Base-by-base conservation (phyloP, 2,113 vertebrate genomes). In the Craseonycteris thonglongyai region DNA sequence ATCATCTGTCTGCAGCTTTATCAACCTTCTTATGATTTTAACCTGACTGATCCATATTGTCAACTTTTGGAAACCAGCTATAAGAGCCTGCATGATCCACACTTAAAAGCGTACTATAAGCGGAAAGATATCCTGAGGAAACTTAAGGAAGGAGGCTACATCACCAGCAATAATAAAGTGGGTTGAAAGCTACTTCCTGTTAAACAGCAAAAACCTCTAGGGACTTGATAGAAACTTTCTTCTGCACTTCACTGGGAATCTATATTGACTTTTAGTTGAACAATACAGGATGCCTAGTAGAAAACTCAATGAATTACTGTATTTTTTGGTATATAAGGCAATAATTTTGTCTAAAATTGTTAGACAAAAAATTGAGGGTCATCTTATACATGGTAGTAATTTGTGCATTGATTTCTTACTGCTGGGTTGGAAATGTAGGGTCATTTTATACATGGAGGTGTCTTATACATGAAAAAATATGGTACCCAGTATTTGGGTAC, bases 141-240 rank as follows among this genome's bases (percentile, higher is more conserved):
- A 66, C 65, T 97, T 87, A 97, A 78, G 82, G 93, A 94, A 54
- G 81, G 65, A 0, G 94, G 97, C 19, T 90, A 88, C 24, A 75
- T 97, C 92, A 97, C 95, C 21, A 83, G 84, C 51, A 93, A 95
- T 74, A 97, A 97, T 76, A 97, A 97, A 85, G 95, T 98, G 22
- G 6, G 86, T 95, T 84, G 40, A 76, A 65, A 30, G 22, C 49
- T 85, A 38, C 49, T 84, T 95, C 47, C 18, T 90, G 4, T 94
- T 89, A 82, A 82, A 30, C 49, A 89, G 28, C 2, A 68, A 81
- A 95, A 91, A 22, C n/a, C 21, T 49, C 47, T 91, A 90, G 42
- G 45, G 38, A 78, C 33, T 56, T 76, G 33, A 75, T 35, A 72
- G 42, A 63, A 26, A 13, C 22, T 85, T 38, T 59, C 30, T 58